Percentiles rank a stretch among this genome's conserved stretches.
Evolutionary conservation across 2,888 invertebrate species (phyloP).

Genomic region (Leptinotarsa juncta): DNA sequence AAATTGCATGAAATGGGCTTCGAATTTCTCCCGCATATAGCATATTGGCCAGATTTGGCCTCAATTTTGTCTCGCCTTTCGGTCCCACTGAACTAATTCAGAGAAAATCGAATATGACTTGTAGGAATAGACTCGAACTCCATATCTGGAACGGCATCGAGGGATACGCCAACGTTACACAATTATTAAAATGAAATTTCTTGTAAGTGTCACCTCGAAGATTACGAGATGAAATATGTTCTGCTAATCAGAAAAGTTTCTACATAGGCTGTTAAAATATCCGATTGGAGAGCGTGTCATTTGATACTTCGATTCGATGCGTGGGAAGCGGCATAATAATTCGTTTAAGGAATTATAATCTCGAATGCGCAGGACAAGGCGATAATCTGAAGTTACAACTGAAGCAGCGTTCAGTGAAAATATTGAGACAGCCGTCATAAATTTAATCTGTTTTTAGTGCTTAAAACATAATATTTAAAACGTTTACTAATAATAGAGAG

Average conservation of each 20-base stretch:
- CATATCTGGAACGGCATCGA: constrained; percentile 4
- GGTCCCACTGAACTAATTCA: not conserved
- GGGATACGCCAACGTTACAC: constrained; percentile 1
- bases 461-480: too few species aligned
- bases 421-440: not conserved
- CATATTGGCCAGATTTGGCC: too few species aligned
- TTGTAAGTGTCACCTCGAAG: constrained; percentile 9
- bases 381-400: constrained; percentile 1
- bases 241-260: constrained; percentile 15
- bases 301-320: constrained; percentile 1
- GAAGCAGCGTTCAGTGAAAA: not conserved
- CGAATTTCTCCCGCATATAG: too few species aligned
- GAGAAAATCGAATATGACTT: not conserved
- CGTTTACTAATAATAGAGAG: too few species aligned
- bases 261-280: constrained; percentile 14
- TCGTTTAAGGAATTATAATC: constrained; percentile 3
- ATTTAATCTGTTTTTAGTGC: too few species aligned
- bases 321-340: constrained; percentile 7
- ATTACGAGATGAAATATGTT: constrained; percentile 7
- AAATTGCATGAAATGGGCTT: too few species aligned
- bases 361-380: not conserved
- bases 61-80: not conserved
- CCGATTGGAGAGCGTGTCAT: constrained; percentile 4
- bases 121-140: not conserved
- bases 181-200: constrained; percentile 5